phyloP scores from a whole-genome alignment of 1,140 invertebrate genomes.

The Phortica variegata region DNA sequence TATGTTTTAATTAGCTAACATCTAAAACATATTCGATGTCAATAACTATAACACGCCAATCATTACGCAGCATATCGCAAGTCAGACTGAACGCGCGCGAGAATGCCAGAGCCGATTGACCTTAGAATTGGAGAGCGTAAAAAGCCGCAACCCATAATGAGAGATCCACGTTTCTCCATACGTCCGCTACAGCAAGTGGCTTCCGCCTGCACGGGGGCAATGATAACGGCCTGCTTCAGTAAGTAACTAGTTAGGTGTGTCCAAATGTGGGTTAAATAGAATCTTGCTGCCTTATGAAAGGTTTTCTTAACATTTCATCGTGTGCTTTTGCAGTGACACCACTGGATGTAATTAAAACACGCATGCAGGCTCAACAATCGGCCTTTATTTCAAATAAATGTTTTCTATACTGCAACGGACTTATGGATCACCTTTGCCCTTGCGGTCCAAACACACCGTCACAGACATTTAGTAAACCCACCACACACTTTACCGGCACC shows the following conservation, averaged over 20 bases:
- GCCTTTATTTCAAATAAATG: conserved; percentile 77
- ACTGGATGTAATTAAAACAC: conserved; percentile 97
- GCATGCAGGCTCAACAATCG: conserved; percentile 88
- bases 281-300: background rate
- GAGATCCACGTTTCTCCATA: conserved; percentile 76
- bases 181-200: conserved; percentile 86
- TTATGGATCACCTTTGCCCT: conserved; percentile 99
- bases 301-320: conserved; percentile 7
- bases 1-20: no score
- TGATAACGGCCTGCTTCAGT: conserved; percentile 88
- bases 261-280: background rate
- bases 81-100: no score
- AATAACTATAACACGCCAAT: no score
- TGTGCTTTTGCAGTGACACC: conserved; percentile 78
- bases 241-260: conserved; percentile 48
- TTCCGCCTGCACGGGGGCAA: conserved; percentile 84
- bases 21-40: no score
- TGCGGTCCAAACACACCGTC: conserved; percentile 64
- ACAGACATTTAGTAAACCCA: conserved; percentile 58
- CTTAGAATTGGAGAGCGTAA: background rate
- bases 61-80: no score
- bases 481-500: conserved; percentile 86
- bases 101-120: background rate
- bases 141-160: conserved; percentile 31
- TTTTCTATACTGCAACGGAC: conserved; percentile 95